Evolutionary conservation across 2,888 invertebrate genomes (phyloP).

Genomic region (Pomacea canaliculata): DNA sequence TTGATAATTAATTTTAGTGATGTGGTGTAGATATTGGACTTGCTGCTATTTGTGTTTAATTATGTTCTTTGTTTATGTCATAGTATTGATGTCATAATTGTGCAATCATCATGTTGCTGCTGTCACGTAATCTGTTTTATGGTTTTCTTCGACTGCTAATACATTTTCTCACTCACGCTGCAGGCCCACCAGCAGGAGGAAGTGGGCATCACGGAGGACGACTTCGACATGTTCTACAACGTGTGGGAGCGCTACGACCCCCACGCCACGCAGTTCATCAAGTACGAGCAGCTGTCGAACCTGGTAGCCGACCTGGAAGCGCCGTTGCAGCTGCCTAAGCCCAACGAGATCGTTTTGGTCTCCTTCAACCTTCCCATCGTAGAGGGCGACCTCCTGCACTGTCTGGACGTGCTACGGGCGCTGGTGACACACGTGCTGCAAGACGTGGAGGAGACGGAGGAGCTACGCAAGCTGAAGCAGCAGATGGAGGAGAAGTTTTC

Average conservation of each 20-base stretch:
- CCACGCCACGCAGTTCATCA: constrained; percentile 95
- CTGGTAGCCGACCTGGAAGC: constrained; percentile 95
- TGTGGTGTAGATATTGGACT: too few species aligned
- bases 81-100: too few species aligned
- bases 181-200: constrained; percentile 98
- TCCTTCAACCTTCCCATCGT: constrained; percentile 97
- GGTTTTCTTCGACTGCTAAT: too few species aligned
- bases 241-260: constrained; percentile 98
- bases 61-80: too few species aligned
- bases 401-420: constrained; percentile 93
- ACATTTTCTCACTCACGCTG: too few species aligned
- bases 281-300: constrained; percentile 92
- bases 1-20: too few species aligned
- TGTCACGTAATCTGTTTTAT: too few species aligned
- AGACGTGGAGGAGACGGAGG: constrained; percentile 91
- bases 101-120: too few species aligned
- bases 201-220: constrained; percentile 94
- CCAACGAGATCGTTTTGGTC: constrained; percentile 94
- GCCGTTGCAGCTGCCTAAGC: constrained; percentile 93
- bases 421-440: constrained; percentile 94
- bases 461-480: constrained; percentile 87
- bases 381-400: constrained; percentile 94
- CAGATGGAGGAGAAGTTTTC: constrained; percentile 73
- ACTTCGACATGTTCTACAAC: constrained; percentile 97
- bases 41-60: too few species aligned